Evolutionary conservation across 2,797 vertebrate genomes (phyloP).

Genomic region (Macropus fuliginosus): DNA sequence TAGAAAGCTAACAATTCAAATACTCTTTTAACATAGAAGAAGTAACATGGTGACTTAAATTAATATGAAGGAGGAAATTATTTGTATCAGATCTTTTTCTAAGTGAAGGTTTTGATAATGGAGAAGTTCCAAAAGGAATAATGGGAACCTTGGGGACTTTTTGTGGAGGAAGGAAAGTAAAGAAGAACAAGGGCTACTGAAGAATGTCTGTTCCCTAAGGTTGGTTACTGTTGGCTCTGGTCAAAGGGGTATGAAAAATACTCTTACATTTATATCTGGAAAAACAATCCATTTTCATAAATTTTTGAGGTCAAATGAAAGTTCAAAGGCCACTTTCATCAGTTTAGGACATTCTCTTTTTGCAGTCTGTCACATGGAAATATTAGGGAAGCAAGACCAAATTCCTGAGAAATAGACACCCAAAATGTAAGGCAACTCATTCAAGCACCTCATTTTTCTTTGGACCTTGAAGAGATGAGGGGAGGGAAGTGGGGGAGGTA

Average conservation of each 20-base stretch:
- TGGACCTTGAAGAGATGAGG: neutral
- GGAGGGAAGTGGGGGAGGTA: neutral
- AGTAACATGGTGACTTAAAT: neutral
- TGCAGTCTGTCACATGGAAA: neutral
- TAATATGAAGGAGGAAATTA: neutral
- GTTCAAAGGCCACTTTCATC: neutral
- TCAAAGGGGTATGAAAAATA: neutral
- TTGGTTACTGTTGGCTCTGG: neutral
- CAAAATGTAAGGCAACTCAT: neutral
- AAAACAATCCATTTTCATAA: neutral
- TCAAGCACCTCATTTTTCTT: neutral
- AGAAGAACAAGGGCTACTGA: neutral
- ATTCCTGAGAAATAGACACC: neutral
- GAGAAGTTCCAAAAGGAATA: neutral
- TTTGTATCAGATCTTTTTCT: neutral
- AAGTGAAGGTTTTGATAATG: neutral
- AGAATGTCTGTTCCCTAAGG: neutral
- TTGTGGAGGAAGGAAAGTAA: neutral
- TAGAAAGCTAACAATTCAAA: neutral
- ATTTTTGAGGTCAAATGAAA: neutral
- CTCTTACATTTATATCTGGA: neutral
- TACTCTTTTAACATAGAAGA: neutral
- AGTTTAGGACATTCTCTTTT: neutral
- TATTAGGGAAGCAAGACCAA: neutral
- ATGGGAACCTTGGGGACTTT: no score